Evolutionary conservation across 2,797 vertebrate genomes (phyloP), one percentile per base, ranked within the genome.

Genomic region (Helarctos malayanus): DNA sequence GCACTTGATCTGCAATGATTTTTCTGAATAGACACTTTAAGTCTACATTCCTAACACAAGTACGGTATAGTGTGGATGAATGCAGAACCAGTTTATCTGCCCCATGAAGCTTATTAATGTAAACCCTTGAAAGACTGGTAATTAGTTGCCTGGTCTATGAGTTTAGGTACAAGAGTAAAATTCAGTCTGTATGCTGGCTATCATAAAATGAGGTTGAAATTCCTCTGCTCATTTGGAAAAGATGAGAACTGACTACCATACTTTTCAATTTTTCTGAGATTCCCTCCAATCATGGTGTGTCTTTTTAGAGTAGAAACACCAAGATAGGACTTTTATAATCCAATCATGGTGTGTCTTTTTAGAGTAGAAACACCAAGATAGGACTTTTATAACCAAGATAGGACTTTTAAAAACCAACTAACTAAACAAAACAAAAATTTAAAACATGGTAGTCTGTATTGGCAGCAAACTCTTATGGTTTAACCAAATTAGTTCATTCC

Each of bases 371-470:
- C 5, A 78, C 8, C 2, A 14, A 54, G 12, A 45, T 2, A 76
- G 21, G 25, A 49, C 15, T 69, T 35, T 59, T 35, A 61, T 18
- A 61, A 2, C n/a, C n/a, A n/a, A n/a, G n/a, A n/a, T n/a, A n/a
- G n/a, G n/a, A n/a, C n/a, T n/a, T n/a, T 75, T 49, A 92, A 89
- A 69, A 98, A 84, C 5, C 41, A 86, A 12, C 41, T 52, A 76
- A 78, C 35, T 35, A 73, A 93, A 23, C 35, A 59, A 54, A 73
- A 86, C 13, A 78, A 87, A 91, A 91, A n/a, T 75, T 38, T 59
- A 89, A 95, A 94, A 45, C 19, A 47, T 13, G 3, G 10, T 71
- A 61, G n/a, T 68, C 23, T 90, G 9, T 38, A 71, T 61, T 75
- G 85, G 14, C 41, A 71, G 25, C 91, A 79, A 92, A 16, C 27